Evolutionary conservation across 2,797 vertebrate genomes (phyloP).

Genomic region (Takifugu ocellatus): DNA sequence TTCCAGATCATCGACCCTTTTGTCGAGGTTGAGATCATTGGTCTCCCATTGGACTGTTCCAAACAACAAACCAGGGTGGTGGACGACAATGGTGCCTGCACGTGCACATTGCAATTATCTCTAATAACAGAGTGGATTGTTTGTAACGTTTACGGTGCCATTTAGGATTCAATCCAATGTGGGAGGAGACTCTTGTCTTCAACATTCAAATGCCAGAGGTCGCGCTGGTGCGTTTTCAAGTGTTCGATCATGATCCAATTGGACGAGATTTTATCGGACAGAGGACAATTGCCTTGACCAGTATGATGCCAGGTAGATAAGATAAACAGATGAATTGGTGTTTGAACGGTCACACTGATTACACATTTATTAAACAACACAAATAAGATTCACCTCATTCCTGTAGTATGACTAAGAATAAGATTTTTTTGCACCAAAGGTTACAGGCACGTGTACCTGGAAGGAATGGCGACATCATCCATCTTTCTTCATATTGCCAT

Average conservation of each 20-base stretch:
- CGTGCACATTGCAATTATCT: not conserved
- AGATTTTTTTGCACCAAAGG: constrained; percentile 64
- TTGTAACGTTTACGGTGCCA: constrained; percentile 2
- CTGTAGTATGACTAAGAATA: constrained; percentile 2
- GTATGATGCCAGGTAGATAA: constrained; percentile 90
- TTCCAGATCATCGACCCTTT: constrained; percentile 96
- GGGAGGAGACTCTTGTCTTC: constrained; percentile 96
- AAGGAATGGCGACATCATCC: constrained; percentile 94
- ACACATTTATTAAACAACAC: not conserved
- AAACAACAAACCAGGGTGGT: constrained; percentile 95
- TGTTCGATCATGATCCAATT: constrained; percentile 96
- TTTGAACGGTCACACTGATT: no score
- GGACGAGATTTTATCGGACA: constrained; percentile 95
- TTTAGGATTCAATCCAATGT: constrained; percentile 95
- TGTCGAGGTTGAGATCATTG: constrained; percentile 96
- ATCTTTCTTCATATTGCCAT: constrained; percentile 93
- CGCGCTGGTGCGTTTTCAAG: constrained; percentile 88
- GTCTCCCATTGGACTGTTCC: constrained; percentile 86
- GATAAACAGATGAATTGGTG: no score
- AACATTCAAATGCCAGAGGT: constrained; percentile 90
- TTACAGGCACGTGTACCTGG: constrained; percentile 94
- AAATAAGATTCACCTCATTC: not conserved
- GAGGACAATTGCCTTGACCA: constrained; percentile 89
- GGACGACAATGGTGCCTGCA: constrained; percentile 87
- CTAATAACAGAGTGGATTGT: not conserved